phyloP scores from a whole-genome alignment of 35 echinoderm and acorn worm species.

The Ophiothrix spiculata region DNA sequence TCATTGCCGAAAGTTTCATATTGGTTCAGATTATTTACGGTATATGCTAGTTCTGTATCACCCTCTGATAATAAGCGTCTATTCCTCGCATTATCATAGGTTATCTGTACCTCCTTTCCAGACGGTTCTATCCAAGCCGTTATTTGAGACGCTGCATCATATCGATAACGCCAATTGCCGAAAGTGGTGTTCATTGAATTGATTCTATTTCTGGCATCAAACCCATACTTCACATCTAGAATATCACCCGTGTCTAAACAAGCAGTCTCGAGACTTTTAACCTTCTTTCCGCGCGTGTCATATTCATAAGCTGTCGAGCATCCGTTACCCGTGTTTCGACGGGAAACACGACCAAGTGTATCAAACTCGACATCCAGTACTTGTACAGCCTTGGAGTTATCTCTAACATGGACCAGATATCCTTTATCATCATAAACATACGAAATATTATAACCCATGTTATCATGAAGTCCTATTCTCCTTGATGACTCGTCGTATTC shows the following conservation, averaged over 20 bases:
- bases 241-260: not conserved
- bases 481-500: conserved; percentile 33
- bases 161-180: conserved; percentile 24
- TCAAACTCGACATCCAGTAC: conserved; percentile 23
- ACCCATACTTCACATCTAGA: not conserved
- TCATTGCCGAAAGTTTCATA: conserved; percentile 23
- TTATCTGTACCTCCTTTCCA: conserved; percentile 22
- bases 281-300: not conserved
- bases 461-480: conserved; percentile 25
- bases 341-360: conserved; percentile 1
- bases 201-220: not conserved
- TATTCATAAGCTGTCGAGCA: not conserved
- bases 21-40: conserved; percentile 44
- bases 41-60: not conserved
- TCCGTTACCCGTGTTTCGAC: not conserved
- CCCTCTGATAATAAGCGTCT: conserved; percentile 3
- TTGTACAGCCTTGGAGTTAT: not conserved
- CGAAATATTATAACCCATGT: conserved; percentile 19
- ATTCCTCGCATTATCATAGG: conserved; percentile 28
- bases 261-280: not conserved
- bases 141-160: conserved; percentile 43
- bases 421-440: conserved; percentile 32
- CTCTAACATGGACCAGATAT: conserved; percentile 5
- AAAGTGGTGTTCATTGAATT: not conserved
- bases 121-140: conserved; percentile 36